These are phyloP conservation scores for Thumatha senex DNA, from an alignment of 2,888 invertebrate species.

Conservation along the genomic window DNA sequence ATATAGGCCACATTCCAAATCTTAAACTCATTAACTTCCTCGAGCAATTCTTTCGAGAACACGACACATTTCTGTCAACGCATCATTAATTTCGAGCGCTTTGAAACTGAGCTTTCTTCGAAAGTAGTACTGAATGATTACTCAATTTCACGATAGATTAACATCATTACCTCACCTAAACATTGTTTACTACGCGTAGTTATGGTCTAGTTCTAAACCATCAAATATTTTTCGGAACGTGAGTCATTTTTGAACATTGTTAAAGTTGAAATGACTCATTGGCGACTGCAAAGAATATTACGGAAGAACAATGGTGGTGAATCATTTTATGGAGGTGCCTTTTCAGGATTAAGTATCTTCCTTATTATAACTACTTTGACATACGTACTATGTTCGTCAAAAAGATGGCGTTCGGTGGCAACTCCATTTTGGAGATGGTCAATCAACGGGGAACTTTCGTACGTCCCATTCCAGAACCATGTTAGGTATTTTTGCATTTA, in stretches of 20 bases:
- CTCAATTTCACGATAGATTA: constrained; percentile 62
- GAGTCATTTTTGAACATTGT: constrained; percentile 20
- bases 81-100: constrained; percentile 45
- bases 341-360: background rate
- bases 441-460: too few species aligned
- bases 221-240: constrained; percentile 8
- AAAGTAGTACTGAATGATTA: constrained; percentile 53
- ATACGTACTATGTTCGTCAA: too few species aligned
- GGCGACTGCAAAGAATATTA: constrained; percentile 20
- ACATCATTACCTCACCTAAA: constrained; percentile 55
- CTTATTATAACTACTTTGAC: too few species aligned
- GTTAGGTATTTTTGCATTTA: too few species aligned
- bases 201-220: constrained; percentile 11
- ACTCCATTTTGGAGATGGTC: too few species aligned
- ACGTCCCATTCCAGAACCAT: too few species aligned
- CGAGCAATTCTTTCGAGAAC: constrained; percentile 53
- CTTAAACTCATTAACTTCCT: constrained; percentile 60
- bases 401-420: too few species aligned
- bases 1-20: constrained; percentile 64
- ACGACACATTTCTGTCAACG: constrained; percentile 58
- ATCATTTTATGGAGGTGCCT: constrained; percentile 13
- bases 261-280: constrained; percentile 24
- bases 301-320: constrained; percentile 17
- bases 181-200: constrained; percentile 28
- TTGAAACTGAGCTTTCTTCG: constrained; percentile 38